Evolutionary conservation across 1,140 invertebrate genomes (phyloP).

Genomic region (Micrasema minimum): DNA sequence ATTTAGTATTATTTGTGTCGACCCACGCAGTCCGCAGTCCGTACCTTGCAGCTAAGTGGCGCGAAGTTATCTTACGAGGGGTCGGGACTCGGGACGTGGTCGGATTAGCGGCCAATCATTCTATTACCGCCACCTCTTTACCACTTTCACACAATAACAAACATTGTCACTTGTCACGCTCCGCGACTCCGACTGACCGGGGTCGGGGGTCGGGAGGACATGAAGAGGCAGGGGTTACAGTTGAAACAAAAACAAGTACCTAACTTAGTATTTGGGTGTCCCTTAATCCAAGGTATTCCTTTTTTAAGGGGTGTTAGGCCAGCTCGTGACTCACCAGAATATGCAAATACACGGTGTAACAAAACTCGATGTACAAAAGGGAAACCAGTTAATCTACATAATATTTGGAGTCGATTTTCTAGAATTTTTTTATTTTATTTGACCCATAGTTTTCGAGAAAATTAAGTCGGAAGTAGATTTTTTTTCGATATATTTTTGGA

Average conservation of each 20-base stretch:
- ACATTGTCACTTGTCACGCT: slow-evolving; percentile 12
- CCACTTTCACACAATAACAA: slow-evolving; percentile 50
- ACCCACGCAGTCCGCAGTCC: slow-evolving; percentile 3
- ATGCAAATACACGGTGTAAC: too few relatives aligned
- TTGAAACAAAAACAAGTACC: not conserved
- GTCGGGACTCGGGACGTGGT: slow-evolving; percentile 32
- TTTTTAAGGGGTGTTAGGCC: too few relatives aligned
- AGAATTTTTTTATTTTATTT: too few relatives aligned
- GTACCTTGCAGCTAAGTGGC: slow-evolving; percentile 34
- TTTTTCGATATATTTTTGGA: too few relatives aligned
- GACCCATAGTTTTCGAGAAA: too few relatives aligned
- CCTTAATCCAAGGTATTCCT: not conserved
- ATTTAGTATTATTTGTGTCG: not conserved
- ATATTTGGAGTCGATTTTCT: too few relatives aligned
- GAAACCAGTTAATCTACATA: too few relatives aligned
- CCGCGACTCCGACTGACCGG: not conserved
- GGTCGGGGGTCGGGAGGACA: not conserved
- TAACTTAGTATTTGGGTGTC: not conserved
- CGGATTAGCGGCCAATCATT: slow-evolving; percentile 51
- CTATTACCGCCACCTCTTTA: slow-evolving; percentile 37
- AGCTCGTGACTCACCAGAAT: not conserved
- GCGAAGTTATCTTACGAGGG: slow-evolving; percentile 40
- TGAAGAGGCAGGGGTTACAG: too few relatives aligned
- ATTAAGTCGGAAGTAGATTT: too few relatives aligned
- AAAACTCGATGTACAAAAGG: too few relatives aligned